Evolutionary conservation across 2,888 invertebrate species (phyloP), one percentile per base, ranked within the genome.

Genomic region (Chrysolina haemoptera): DNA sequence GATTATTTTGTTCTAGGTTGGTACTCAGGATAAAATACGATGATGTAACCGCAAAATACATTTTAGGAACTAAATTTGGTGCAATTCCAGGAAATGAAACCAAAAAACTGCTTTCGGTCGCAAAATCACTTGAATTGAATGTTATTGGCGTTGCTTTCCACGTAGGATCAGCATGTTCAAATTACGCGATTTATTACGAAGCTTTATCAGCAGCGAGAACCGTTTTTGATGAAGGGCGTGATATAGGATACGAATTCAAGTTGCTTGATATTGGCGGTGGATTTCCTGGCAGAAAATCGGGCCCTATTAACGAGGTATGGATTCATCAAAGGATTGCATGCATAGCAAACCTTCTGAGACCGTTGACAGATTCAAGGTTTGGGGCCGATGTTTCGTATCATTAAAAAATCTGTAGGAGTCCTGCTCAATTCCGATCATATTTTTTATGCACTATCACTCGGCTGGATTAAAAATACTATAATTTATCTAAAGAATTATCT

Each of bases 231-330:
- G 40, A 70, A 11, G 79, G 74, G 3, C 41, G 62, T 11, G 46
- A 41, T 5, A 8, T 79, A 5, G 79, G 79, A 8, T 78, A 67
- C 63, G 70, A 69, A 3, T 70, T 79, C 27, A 69, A 66, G 20
- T 48, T 78, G 20, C 62, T 79, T 11, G 79, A 79, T 66, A 76
- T 79, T 14, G 79, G 79, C 11, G 79, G 79, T 14, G 79, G 78
- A 55, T 78, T 68, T 66, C 74, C 79, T 12, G 78, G 77, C 10
- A 40, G 48, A 50, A 53, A 22, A 16, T 90, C 90, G 80, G 88
- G 92, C 35, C 90, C 91, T 72, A 92, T 96, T 79, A 89, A 90
- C 67, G 92, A 94, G 94, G 94, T 95, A 74, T 12, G 12, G 8
- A 4, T 35, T 35, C 8, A 35, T 35, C 35, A 8, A 35, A 3